Evolutionary conservation across 1,140 invertebrate genomes (phyloP), one percentile per base, ranked within the genome.

Genomic region (Hypothenemus hampei): DNA sequence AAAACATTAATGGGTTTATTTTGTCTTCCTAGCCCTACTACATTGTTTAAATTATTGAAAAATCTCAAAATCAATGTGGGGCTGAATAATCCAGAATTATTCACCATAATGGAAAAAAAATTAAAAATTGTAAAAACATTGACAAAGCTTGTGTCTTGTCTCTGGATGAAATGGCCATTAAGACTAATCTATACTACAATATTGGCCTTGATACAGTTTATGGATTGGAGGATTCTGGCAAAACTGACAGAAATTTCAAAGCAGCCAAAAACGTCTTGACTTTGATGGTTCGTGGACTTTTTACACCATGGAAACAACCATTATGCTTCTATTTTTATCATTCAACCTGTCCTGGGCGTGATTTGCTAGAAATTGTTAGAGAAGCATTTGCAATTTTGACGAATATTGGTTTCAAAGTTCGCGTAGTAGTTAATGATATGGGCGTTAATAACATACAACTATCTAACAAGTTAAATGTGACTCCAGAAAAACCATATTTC

Each of bases 401-500:
- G 18, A 39, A 10, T 37, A 21, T 55, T 11, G 44, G 31, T 3
- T 23, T 55, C 16, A 48, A 49, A 7, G 44, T 55, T 29, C 7
- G 7, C 15, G 52, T n/a, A 35, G 11, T 55, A 8, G 26, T 26
- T 21, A 37, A 6, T 22, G 54, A 57, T 16, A 37, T 48, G 44
- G 35, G 46, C 3, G 39, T 46, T 3, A 49, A 57, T 19, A 40
- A 49, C 50, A 26, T 40, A 3, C 15, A 53, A 29, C 7, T 58
- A 10, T 5, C 18, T 4, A 58, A 53, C 5, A 13, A 19, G 16
- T 40, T 59, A 19, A 16, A 19, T 10, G 20, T 56, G 3, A 43
- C 36, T 44, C 22, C 20, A 29, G 44, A 44, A 20, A 43, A 46
- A 13, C 29, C 53, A n/a, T 36, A 24, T 21, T 60, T 60, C 43